phyloP scores from a whole-genome alignment of 2,888 invertebrate genomes.

The Hirudinaria manillensis region DNA sequence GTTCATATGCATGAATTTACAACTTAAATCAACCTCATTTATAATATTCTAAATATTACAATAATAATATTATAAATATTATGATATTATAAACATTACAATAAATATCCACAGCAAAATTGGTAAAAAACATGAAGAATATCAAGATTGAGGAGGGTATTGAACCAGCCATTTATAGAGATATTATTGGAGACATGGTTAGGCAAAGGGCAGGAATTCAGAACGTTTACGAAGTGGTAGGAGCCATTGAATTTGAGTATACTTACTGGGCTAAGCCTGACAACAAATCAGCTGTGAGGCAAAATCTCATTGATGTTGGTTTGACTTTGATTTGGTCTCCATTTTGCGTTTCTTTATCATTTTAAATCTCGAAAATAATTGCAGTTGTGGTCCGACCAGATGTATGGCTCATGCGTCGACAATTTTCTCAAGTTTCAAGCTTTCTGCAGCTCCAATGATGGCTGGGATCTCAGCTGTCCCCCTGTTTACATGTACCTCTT shows the following conservation, averaged over 20 bases:
- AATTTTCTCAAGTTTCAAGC: conserved; percentile 47
- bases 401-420: conserved; percentile 51
- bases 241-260: conserved; percentile 50
- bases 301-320: conserved; percentile 50
- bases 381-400: conserved; percentile 52
- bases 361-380: not conserved
- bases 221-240: conserved; percentile 43
- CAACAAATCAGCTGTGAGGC: conserved; percentile 48
- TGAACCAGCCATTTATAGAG: conserved; percentile 36
- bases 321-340: not conserved
- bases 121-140: conserved; percentile 36
- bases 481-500: conserved; percentile 50
- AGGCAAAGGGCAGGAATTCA: conserved; percentile 37
- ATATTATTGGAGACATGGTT: conserved; percentile 38
- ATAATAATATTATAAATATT: no score
- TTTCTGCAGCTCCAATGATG: conserved; percentile 25
- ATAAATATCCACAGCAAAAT: conserved; percentile 35
- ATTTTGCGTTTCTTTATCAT: not conserved
- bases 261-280: conserved; percentile 53
- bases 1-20: no score
- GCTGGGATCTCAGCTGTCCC: conserved; percentile 30
- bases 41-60: no score
- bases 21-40: no score
- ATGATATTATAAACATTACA: no score
- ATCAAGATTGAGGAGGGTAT: conserved; percentile 38